Evolutionary conservation across 2,113 vertebrate genomes (phyloP), one percentile per base, ranked within the genome.

Genomic region (Terrapene triunguis): DNA sequence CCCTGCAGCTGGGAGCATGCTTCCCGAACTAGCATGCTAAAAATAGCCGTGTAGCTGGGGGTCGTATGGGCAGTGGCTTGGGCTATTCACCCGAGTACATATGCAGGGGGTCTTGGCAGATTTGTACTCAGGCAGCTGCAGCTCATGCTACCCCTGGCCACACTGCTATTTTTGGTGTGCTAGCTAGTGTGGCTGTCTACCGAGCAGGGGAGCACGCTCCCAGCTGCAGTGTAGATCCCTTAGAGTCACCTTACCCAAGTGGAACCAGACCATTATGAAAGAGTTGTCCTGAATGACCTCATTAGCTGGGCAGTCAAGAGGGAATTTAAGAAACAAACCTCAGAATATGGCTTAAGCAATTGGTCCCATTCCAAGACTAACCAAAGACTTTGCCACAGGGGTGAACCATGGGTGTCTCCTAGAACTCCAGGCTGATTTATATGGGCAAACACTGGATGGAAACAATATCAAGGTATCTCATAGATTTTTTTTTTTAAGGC

Each of bases 1-100:
- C 27, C 29, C 25, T 59, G 10, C 97, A 97, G 91, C 91, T 98
- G 98, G 94, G 97, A 94, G 95, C 94, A 50, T 92, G 89, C 97
- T 97, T 98, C 97, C 95, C 97, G 96, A 65, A 29, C 62, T 65
- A 16, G 13, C 32, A 35, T 35, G 62, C 29, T 35, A 35, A 65
- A 65, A 65, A 32, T 14, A 19, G 62, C 62, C 3, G 6, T 16
- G 14, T 35, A 65, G 13, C 7, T 17, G 32, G 29, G 32, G 62
- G 62, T 14, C 5, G 2, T 14, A 65, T 16, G 32, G 32, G 62
- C 62, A 16, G 32, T 65, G 59, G 13, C 14, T 65, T 65, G 59
- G 13, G 59, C 27, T 59, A 59, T 29, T 62, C 57, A 29, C 27
- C 29, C 1, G 3, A 29, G 57, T 62, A 62, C 57, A 16, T 29